Conservation (phyloP, 2,888 invertebrate species). For the Miltochrista miniata region DNA sequence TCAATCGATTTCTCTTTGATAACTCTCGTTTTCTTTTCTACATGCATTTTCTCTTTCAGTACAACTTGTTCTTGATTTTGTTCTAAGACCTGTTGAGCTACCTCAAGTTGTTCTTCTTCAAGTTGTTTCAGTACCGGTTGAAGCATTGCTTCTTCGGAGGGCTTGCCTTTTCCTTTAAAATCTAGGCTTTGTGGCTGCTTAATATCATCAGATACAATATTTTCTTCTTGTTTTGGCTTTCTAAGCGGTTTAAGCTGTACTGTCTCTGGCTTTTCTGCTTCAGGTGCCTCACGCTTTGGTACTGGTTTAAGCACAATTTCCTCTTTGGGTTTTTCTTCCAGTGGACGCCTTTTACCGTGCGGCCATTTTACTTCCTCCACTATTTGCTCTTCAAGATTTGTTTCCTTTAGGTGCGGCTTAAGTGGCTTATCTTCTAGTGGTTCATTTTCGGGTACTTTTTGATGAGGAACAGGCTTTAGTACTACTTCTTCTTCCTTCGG, state of each 20-base stretch:
- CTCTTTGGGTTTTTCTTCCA: conserved; percentile 56
- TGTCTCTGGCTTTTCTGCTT: conserved; percentile 45
- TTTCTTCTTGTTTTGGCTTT: conserved; percentile 24
- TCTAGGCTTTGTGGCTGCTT: conserved; percentile 43
- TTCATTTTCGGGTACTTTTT: conserved; percentile 47
- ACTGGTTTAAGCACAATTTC: conserved; percentile 61
- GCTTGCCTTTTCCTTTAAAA: conserved; percentile 51
- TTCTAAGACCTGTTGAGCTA: conserved; percentile 56
- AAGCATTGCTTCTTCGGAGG: conserved; percentile 32
- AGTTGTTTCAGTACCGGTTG: conserved; percentile 33
- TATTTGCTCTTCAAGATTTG: conserved; percentile 14
- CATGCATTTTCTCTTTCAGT: conserved; percentile 69
- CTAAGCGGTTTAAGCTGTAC: conserved; percentile 2
- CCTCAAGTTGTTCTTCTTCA: conserved; percentile 40
- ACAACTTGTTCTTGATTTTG: conserved; percentile 45
- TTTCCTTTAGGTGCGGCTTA: conserved; percentile 49
- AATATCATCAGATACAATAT: conserved; percentile 44
- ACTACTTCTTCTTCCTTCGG: conserved; percentile 50
- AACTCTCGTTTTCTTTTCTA: conserved; percentile 56
- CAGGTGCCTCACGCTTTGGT: conserved; percentile 59
- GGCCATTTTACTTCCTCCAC: conserved; percentile 20
- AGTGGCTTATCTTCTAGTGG: conserved; percentile 61
- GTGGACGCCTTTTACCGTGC: conserved; percentile 30
- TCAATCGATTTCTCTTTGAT: conserved; percentile 16
- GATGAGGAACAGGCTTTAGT: conserved; percentile 62